Base-by-base conservation (phyloP, 2,888 invertebrate species). In the Lasioglossum lativentre region DNA sequence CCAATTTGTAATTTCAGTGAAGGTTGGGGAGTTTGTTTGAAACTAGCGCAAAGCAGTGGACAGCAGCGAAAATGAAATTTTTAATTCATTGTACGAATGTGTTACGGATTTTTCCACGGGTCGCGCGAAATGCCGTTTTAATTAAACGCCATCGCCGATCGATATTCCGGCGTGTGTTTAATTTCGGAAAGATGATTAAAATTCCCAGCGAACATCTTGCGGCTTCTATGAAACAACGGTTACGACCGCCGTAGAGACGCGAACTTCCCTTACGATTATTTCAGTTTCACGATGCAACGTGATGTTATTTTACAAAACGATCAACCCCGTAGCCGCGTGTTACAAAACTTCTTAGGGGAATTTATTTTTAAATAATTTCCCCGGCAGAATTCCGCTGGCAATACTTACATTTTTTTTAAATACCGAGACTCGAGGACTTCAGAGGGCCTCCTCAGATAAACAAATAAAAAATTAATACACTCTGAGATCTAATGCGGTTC, bases 341-440 rank as follows among this genome's bases (percentile, higher is more conserved):
- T 52, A 27, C 19, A 45, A 66, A 76, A 83, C 66, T 81, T 76
- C 30, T 45, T 45, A 14, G 52, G 63, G 16, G 52, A 71, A 19
- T 12, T 40, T 52, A 59, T 47, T 73, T n/a, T 40, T 16, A 16
- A n/a, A 8, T 40, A n/a, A 56, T 30, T 4, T 45, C 16, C 34
- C 27, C 30, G 6, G n/a, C 2, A 8, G n/a, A 81, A 73, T 42
- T 83, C 72, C 19, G n/a, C 34, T 79, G 75, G 75, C 52, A 75
- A 75, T 80, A 52, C 72, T 66, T 72, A 72, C 75, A 80, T 73
- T 42, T 45, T 66, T 8, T 27, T 34, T 38, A 75, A 52, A 63
- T 23, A 45, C 27, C 34, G n/a, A 23, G 34, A 23, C 19, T n/a
- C n/a, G n/a, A 56, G 56, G 45, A 16, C 4, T 1, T 56, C 56